Percentiles rank a stretch among this genome's conserved stretches.
Evolutionary conservation across 2,113 vertebrate genomes (phyloP).

Genomic region (Etheostoma cragini): DNA sequence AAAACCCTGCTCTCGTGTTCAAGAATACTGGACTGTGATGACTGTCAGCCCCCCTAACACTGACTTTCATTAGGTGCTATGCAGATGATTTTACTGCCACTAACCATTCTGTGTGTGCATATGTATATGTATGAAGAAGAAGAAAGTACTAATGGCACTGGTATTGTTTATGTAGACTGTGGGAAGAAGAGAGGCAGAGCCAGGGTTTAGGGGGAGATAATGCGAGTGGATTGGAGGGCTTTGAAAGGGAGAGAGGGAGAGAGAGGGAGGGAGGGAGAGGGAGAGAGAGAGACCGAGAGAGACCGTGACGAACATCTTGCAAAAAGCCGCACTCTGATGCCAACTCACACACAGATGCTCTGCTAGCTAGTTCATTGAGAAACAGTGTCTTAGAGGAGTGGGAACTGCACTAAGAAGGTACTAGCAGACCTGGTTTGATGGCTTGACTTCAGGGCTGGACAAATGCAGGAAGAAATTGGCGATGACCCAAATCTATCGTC

Average conservation of each 20-base stretch:
- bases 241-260: slow-evolving; percentile 53
- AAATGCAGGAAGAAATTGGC: background rate
- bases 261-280: slow-evolving; percentile 24
- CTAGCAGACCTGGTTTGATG: slow-evolving; percentile 10
- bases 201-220: slow-evolving; percentile 49
- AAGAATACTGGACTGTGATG: background rate
- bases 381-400: slow-evolving; percentile 23
- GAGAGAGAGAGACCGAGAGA: slow-evolving; percentile 23
- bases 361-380: slow-evolving; percentile 25
- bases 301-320: slow-evolving; percentile 62
- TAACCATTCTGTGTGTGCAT: background rate
- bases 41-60: background rate
- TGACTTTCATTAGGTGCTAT: background rate
- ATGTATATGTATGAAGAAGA: background rate
- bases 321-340: slow-evolving; percentile 58
- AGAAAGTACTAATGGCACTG: slow-evolving; percentile 26
- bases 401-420: background rate
- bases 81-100: slow-evolving; percentile 16
- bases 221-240: slow-evolving; percentile 56
- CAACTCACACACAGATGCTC: slow-evolving; percentile 44
- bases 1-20: background rate
- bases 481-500: background rate
- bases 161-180: slow-evolving; percentile 63
- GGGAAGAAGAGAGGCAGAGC: slow-evolving; percentile 67
- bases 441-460: background rate